Percentiles rank a stretch among this genome's conserved stretches.
These are phyloP conservation scores for Listronotus bonariensis DNA, from an alignment of 1,140 invertebrate species.

Conservation along the genomic window DNA sequence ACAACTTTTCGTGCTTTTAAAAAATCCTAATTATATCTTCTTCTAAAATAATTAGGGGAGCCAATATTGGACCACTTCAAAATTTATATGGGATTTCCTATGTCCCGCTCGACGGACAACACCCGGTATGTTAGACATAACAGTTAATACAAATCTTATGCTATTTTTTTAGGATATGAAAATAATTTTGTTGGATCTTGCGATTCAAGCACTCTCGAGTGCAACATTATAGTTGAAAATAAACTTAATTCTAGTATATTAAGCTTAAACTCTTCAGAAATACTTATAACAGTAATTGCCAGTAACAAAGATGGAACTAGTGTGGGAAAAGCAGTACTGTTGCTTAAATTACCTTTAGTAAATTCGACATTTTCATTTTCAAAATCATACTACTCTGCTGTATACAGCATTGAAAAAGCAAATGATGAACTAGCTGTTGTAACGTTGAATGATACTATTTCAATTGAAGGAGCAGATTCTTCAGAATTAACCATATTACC, in stretches of 20 bases:
- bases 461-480: not conserved
- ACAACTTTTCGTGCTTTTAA: too few relatives aligned
- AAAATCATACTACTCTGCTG: not conserved
- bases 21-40: too few relatives aligned
- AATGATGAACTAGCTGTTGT: not conserved
- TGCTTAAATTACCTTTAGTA: constrained; percentile 12
- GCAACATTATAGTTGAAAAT: not conserved
- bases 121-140: too few relatives aligned
- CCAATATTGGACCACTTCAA: too few relatives aligned
- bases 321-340: constrained; percentile 13
- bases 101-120: too few relatives aligned
- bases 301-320: constrained; percentile 3
- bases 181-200: constrained; percentile 5
- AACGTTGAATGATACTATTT: not conserved
- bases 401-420: constrained; percentile 12
- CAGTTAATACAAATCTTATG: too few relatives aligned
- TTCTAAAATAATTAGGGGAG: too few relatives aligned
- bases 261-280: not conserved
- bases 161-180: constrained; percentile 18
- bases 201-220: constrained; percentile 1
- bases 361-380: constrained; percentile 1
- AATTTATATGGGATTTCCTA: too few relatives aligned
- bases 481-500: not conserved
- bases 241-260: constrained; percentile 11
- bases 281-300: constrained; percentile 17